These are phyloP conservation scores for Bactericera cockerelli DNA, from an alignment of 1,140 invertebrate species.

Conservation along the genomic window DNA sequence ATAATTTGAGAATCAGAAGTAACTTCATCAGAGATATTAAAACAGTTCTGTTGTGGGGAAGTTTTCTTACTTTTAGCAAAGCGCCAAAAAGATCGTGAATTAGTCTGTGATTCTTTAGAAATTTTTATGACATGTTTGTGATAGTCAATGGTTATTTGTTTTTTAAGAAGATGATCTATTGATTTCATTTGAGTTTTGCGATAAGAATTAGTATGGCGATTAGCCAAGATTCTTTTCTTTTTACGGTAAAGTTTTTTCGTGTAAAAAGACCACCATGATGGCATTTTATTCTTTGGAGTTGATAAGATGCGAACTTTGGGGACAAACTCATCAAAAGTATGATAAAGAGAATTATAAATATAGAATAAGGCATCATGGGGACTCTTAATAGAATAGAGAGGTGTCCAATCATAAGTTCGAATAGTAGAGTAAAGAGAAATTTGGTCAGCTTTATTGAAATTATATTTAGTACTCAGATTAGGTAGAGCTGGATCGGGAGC, in stretches of 20 bases:
- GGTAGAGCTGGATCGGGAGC: not conserved
- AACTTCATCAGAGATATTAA: not conserved
- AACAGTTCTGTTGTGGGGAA: not conserved
- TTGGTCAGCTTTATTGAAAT: not conserved
- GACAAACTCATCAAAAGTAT: not conserved
- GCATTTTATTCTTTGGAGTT: not conserved
- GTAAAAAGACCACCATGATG: not conserved
- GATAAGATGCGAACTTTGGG: not conserved
- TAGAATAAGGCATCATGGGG: not conserved
- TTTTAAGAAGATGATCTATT: not conserved
- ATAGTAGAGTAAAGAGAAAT: not conserved
- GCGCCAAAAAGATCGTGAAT: not conserved
- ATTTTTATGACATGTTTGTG: not conserved
- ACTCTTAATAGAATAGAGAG: not conserved
- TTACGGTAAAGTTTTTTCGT: not conserved
- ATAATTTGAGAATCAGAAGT: conserved; percentile 1
- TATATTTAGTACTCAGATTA: not conserved
- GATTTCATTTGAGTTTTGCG: not conserved
- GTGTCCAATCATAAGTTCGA: not conserved
- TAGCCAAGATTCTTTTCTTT: not conserved
- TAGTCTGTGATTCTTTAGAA: not conserved
- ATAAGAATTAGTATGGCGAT: not conserved
- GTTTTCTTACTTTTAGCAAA: not conserved
- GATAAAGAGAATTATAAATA: not conserved
- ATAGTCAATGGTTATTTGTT: not conserved